Evolutionary conservation across 2,797 vertebrate species (phyloP).

Genomic region (Protonibea diacanthus): DNA sequence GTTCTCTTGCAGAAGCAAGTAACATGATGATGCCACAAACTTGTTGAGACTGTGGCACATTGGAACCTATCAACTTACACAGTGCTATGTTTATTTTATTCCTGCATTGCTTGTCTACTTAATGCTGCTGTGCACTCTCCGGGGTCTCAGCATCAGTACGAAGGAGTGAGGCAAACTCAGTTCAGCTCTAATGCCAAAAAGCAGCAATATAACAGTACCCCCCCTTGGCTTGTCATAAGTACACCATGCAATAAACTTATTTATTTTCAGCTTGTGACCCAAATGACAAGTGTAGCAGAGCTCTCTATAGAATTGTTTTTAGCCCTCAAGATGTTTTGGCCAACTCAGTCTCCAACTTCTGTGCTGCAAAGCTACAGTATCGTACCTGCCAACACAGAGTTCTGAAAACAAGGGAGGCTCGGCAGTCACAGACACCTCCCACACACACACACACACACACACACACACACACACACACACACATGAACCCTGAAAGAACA

Average conservation of each 20-base stretch:
- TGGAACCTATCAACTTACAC: not conserved
- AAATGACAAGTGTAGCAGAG: conserved; percentile 26
- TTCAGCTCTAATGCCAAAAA: not conserved
- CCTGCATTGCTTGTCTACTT: not conserved
- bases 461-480: conserved; percentile 4
- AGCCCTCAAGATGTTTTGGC: conserved; percentile 28
- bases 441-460: not conserved
- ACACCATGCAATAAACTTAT: not conserved
- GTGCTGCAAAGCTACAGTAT: conserved; percentile 9
- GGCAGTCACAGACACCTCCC: conserved; percentile 24
- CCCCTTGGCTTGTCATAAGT: not conserved
- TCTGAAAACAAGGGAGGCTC: conserved; percentile 33
- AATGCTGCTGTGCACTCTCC: too few relatives aligned
- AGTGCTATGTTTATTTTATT: not conserved
- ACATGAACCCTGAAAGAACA: not conserved
- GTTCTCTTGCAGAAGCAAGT: not conserved
- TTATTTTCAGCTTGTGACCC: conserved; percentile 1
- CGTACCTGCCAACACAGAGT: conserved; percentile 42
- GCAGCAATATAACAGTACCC: not conserved
- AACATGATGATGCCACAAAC: not conserved
- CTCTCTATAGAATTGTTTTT: conserved; percentile 14
- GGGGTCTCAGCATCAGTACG: not conserved
- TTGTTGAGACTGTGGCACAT: not conserved
- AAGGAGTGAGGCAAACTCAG: not conserved
- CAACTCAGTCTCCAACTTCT: conserved; percentile 11